A percentile compares a stretch with the other conserved stretches of the same genome.
Evolutionary conservation across 2,113 vertebrate species (phyloP).

Genomic region (Serilophus lunatus): DNA sequence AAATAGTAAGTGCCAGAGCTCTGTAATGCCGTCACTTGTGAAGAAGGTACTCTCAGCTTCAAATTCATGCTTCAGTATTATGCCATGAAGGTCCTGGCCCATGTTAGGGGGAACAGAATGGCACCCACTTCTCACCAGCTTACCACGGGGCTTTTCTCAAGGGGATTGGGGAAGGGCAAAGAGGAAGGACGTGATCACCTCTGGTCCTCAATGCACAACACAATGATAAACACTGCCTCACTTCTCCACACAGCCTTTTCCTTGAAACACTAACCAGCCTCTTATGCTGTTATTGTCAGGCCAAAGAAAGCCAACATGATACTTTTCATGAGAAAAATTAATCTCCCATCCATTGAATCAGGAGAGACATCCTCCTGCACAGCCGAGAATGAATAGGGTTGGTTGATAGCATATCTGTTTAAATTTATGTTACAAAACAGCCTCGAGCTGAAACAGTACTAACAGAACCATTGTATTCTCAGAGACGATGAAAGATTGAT

Average conservation of each 20-base stretch:
- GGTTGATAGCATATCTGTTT: not conserved
- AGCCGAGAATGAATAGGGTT: not conserved
- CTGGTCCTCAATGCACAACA: accelerated
- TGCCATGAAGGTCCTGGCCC: not conserved
- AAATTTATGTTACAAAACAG: not conserved
- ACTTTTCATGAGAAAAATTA: not conserved
- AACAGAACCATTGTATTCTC: not conserved
- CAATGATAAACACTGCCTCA: accelerated
- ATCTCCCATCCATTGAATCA: not conserved
- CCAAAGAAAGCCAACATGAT: not conserved
- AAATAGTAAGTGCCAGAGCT: not conserved
- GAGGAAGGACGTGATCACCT: not conserved
- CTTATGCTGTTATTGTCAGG: not conserved
- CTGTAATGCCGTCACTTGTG: not conserved
- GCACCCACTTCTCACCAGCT: not conserved
- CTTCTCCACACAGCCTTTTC: not conserved
- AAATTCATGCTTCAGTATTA: not conserved
- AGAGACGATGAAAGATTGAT: not conserved
- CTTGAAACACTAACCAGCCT: not conserved
- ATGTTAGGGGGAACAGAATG: accelerated
- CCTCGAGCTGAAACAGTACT: not conserved
- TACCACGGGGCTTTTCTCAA: not conserved
- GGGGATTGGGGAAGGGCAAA: not conserved
- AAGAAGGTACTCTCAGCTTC: not conserved
- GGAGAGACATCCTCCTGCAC: not conserved